Conservation (phyloP, 2,888 invertebrate species). For the Spatulosminthurus flaviceps region DNA sequence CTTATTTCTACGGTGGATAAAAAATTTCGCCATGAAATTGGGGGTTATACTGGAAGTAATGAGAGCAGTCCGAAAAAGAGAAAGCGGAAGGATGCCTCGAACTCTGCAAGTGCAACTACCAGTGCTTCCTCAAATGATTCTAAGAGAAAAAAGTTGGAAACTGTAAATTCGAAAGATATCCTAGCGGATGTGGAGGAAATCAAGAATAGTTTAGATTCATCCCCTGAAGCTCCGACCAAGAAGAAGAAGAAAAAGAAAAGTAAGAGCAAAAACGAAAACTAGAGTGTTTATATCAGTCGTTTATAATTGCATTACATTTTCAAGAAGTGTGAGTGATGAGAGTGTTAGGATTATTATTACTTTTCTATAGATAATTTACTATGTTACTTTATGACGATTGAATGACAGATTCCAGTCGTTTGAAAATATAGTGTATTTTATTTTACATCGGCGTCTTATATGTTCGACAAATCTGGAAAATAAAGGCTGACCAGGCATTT, state of each 20-base stretch:
- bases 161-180: background rate
- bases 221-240: background rate
- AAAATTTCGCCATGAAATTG: background rate
- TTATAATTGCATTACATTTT: background rate
- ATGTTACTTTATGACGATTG: conserved; percentile 5
- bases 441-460: background rate
- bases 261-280: conserved; percentile 35
- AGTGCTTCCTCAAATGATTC: background rate
- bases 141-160: conserved; percentile 1
- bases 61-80: conserved; percentile 20
- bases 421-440: background rate
- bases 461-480: background rate
- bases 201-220: background rate
- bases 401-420: background rate
- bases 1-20: conserved; percentile 47
- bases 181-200: background rate
- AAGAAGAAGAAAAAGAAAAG: conserved; percentile 39
- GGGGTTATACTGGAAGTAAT: background rate
- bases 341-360: too few species aligned
- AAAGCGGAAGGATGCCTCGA: background rate
- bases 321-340: too few species aligned
- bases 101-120: background rate
- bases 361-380: too few species aligned
- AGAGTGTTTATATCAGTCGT: background rate
- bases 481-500: background rate